Evolutionary conservation across 2,113 vertebrate species (phyloP).

Genomic region (Vireo altiloquus): DNA sequence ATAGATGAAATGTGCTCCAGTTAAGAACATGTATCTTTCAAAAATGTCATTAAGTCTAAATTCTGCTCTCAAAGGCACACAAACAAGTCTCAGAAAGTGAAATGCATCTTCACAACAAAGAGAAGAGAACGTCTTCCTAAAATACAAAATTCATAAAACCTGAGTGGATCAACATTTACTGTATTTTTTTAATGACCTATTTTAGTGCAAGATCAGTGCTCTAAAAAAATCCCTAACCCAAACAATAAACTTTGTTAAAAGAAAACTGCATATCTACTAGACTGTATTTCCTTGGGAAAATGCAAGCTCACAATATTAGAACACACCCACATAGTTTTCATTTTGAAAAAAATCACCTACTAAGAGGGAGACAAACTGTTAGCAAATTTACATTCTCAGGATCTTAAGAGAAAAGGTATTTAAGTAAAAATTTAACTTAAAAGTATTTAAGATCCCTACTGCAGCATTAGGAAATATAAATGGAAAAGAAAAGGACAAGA

Average conservation of each 20-base stretch:
- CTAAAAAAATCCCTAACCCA: neutral
- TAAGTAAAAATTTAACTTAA: too few relatives aligned
- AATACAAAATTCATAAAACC: neutral
- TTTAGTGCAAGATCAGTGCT: neutral
- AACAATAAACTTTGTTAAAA: neutral
- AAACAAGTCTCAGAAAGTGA: neutral
- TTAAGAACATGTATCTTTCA: neutral
- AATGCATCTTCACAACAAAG: neutral
- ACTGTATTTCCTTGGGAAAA: neutral
- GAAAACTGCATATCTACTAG: neutral
- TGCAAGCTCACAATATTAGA: neutral
- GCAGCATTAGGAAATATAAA: slow-evolving; percentile 22
- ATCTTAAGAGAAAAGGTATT: slow-evolving; percentile 23
- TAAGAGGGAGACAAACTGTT: slow-evolving; percentile 20
- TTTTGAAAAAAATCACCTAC: slow-evolving; percentile 3
- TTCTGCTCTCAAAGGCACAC: neutral
- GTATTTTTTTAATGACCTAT: neutral
- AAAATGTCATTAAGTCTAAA: neutral
- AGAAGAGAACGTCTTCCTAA: neutral
- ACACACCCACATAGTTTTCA: neutral
- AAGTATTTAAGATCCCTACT: slow-evolving; percentile 13
- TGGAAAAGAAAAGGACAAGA: slow-evolving; percentile 3
- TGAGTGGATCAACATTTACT: neutral
- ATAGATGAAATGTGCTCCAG: neutral
- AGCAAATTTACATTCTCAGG: slow-evolving; percentile 43